A percentile compares a stretch with the other conserved stretches of the same genome.
phyloP scores from a whole-genome alignment of 2,113 vertebrate species.

The Symphodus melops region DNA sequence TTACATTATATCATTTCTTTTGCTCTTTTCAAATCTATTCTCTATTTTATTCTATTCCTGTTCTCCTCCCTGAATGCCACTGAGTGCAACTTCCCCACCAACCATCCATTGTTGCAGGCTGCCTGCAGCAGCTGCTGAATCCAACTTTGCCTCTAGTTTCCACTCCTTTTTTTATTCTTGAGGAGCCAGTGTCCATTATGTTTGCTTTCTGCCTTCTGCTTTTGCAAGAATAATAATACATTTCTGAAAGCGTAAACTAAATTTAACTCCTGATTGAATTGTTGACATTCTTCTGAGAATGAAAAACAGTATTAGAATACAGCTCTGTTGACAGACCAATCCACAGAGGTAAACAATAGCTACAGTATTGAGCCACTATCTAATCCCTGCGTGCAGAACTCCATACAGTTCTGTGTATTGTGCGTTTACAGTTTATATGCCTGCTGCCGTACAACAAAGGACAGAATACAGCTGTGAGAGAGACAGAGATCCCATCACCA shows the following conservation, averaged over 20 bases:
- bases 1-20: slow-evolving; percentile 14
- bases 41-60: slow-evolving; percentile 21
- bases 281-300: slow-evolving; percentile 22
- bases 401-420: slow-evolving; percentile 24
- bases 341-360: slow-evolving; percentile 38
- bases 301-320: slow-evolving; percentile 42
- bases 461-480: slow-evolving; percentile 70
- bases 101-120: slow-evolving; percentile 23
- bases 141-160: slow-evolving; percentile 11
- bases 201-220: slow-evolving; percentile 17
- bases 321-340: slow-evolving; percentile 31
- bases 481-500: slow-evolving; percentile 72
- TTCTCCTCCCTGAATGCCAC: background rate
- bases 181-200: background rate
- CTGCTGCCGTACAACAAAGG: slow-evolving; percentile 62
- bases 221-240: slow-evolving; percentile 28
- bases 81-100: slow-evolving; percentile 23
- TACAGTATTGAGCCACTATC: slow-evolving; percentile 16
- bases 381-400: slow-evolving; percentile 27
- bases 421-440: slow-evolving; percentile 14
- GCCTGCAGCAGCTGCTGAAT: slow-evolving; percentile 24
- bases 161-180: slow-evolving; percentile 4
- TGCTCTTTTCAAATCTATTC: slow-evolving; percentile 12
- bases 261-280: slow-evolving; percentile 37
- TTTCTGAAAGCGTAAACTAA: slow-evolving; percentile 20